Percentiles rank a stretch among this genome's conserved stretches.
Conservation (phyloP, 2,113 vertebrate genomes). For the Eleginops maclovinus region DNA sequence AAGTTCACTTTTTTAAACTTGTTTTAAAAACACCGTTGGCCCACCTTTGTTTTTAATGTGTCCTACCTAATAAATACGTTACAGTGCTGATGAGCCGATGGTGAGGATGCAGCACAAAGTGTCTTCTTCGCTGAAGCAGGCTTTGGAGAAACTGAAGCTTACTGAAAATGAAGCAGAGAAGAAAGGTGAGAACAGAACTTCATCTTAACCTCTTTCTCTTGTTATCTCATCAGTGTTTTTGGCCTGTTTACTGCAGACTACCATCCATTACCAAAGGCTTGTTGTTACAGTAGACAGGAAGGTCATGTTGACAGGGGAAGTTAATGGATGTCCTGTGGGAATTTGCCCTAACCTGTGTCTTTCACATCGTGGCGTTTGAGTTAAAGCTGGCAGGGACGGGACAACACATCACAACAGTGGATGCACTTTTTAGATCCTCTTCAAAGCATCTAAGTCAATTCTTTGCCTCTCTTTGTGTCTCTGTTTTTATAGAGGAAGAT, state of each 20-base stretch:
- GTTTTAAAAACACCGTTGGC: no score
- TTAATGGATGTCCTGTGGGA: constrained; percentile 59
- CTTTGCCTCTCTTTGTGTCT: constrained; percentile 9
- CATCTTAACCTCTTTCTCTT: neutral
- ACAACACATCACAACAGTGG: constrained; percentile 14
- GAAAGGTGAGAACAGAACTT: constrained; percentile 83
- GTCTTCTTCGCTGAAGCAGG: constrained; percentile 92
- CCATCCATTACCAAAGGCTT: constrained; percentile 13
- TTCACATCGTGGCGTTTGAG: constrained; percentile 48
- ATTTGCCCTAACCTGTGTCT: constrained; percentile 38
- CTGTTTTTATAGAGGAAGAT: constrained; percentile 87
- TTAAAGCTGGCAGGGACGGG: constrained; percentile 38
- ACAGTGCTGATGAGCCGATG: constrained; percentile 92
- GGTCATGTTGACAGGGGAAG: constrained; percentile 58
- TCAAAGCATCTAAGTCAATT: constrained; percentile 16
- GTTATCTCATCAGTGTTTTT: neutral
- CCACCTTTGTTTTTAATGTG: neutral
- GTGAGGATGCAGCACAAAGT: constrained; percentile 90
- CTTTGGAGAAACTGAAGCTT: constrained; percentile 90
- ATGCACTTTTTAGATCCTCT: constrained; percentile 28
- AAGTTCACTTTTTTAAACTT: no score
- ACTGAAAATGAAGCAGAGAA: constrained; percentile 83
- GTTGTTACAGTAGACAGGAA: constrained; percentile 37
- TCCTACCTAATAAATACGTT: constrained; percentile 15
- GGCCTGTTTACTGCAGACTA: neutral